phyloP scores from a whole-genome alignment of 2,113 vertebrate genomes.

The Anoura caudifer region DNA sequence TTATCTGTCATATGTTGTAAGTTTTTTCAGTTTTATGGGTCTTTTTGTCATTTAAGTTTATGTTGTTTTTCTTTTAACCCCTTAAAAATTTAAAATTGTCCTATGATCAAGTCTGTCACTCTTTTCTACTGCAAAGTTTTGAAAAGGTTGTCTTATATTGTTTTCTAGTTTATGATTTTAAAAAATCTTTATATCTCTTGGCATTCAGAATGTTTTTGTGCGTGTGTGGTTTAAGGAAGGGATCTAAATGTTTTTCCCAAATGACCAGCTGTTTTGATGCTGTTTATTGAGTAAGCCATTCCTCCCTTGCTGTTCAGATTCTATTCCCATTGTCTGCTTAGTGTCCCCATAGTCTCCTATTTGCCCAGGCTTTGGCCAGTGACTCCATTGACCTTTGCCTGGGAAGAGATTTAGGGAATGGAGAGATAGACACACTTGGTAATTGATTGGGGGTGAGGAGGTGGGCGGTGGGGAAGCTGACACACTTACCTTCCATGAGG shows the following conservation, averaged over 20 bases:
- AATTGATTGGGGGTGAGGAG: background rate
- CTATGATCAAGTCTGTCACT: background rate
- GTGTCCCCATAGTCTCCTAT: background rate
- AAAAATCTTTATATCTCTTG: background rate
- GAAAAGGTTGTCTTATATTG: background rate
- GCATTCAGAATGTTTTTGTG: background rate
- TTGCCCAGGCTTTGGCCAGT: background rate
- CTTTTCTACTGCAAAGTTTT: background rate
- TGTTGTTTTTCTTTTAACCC: background rate
- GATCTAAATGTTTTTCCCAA: background rate
- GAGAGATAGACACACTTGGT: background rate
- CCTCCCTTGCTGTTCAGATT: background rate
- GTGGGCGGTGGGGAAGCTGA: background rate
- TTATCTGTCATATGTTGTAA: background rate
- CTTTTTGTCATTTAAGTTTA: background rate
- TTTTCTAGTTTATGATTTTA: background rate
- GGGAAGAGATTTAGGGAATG: background rate
- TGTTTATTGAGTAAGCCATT: background rate
- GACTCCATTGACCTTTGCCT: background rate
- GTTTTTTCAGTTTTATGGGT: background rate
- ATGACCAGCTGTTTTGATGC: background rate
- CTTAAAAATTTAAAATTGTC: background rate
- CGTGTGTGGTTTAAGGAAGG: conserved; percentile 30
- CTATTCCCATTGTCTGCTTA: background rate
- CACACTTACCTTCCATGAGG: background rate